Evolutionary conservation across 2,888 invertebrate genomes (phyloP), one percentile per base, ranked within the genome.

Genomic region (Aleiodes alternator): DNA sequence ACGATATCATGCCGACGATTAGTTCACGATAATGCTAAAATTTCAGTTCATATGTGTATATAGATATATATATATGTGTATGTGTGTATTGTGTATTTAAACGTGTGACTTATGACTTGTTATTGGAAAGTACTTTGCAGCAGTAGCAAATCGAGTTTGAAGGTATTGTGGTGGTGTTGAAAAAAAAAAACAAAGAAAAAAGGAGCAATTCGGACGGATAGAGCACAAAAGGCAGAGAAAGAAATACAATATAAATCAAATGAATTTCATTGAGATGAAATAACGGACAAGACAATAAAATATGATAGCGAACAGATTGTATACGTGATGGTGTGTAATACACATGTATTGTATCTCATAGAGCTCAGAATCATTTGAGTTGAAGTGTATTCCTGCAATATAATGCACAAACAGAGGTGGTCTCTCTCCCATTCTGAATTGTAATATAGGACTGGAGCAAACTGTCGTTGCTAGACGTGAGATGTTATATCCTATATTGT

Each of bases 171-270:
- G 77, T 61, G 76, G 66, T 43, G 8, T 23, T 23, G 23, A 23
- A 23, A 23, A 71, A 64, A 69, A 68, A 70, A 56, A 64, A 75
- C 56, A 73, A 73, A 76, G 55, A 66, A 56, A 71, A 78, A 80
- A 78, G 72, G 78, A 4, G 31, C 23, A 6, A 34, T 34, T 34
- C 34, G 77, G 78, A 76, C 79, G 78, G 69, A 76, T 75, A 69
- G 61, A 81, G 68, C 76, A 77, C 77, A 48, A 43, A 53, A 66
- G 76, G 76, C 76, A 77, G 78, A 76, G 79, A 75, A 76, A 82
- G 75, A 73, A 78, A 70, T 43, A 43, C 43, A 11, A 48, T 48
- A 64, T 64, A 23, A 43, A 64, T 64, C 64, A 64, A 48, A 64
- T 64, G 34, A 64, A 64, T 48, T 23, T 64, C 64, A 64, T 64